A percentile compares a stretch with the other conserved stretches of the same genome.
Conservation (phyloP, 2,888 invertebrate genomes). For the Nemapogon koenigi region DNA sequence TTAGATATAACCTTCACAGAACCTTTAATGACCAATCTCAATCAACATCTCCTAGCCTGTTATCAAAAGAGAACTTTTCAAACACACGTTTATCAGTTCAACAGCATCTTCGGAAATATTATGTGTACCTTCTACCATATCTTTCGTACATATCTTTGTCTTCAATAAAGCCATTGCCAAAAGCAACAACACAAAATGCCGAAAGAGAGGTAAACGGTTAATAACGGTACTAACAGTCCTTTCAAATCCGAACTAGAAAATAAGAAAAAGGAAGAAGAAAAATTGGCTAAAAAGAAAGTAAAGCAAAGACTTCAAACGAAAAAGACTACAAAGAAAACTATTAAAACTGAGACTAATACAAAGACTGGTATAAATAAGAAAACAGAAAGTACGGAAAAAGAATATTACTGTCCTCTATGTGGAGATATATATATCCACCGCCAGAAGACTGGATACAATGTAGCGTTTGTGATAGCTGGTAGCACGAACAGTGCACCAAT, state of each 20-base stretch:
- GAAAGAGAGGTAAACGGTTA: not conserved
- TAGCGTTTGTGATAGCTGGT: conserved; percentile 12
- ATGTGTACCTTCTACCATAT: not conserved
- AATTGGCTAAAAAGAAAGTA: not conserved
- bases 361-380: not conserved
- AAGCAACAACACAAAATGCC: conserved; percentile 1
- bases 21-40: no score
- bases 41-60: no score
- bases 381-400: conserved; percentile 1
- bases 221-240: not conserved
- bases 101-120: not conserved
- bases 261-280: conserved; percentile 1
- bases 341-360: not conserved
- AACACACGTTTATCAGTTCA: not conserved
- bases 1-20: not conserved
- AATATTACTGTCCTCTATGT: conserved; percentile 11
- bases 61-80: no score
- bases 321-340: conserved; percentile 7
- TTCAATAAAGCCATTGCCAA: not conserved
- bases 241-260: conserved; percentile 1
- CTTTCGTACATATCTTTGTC: not conserved
- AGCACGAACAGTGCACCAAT: conserved; percentile 13
- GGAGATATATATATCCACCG: conserved; percentile 13
- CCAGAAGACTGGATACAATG: conserved; percentile 15
- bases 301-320: conserved; percentile 12